Evolutionary conservation across 2,113 vertebrate genomes (phyloP).

Genomic region (Hippolais icterina): DNA sequence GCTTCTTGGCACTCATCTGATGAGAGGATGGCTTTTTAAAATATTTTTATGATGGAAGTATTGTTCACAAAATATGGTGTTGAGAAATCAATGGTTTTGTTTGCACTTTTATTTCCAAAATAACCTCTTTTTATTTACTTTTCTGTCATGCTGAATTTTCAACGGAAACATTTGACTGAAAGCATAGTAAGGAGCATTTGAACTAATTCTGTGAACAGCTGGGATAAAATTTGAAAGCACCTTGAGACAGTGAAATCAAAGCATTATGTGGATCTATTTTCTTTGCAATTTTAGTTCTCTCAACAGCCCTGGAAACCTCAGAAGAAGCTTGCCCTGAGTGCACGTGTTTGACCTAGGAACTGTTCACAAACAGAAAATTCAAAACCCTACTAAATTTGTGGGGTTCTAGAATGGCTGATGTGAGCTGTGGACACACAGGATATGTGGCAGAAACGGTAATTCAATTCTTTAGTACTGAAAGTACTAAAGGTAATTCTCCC

Average conservation of each 20-base stretch:
- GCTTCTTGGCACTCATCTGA: not conserved
- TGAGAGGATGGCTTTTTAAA: not conserved
- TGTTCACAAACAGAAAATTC: not conserved
- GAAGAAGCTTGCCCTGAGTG: not conserved
- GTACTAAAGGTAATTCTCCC: not conserved
- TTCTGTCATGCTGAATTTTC: not conserved
- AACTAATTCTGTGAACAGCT: not conserved
- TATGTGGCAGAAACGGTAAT: fast-evolving
- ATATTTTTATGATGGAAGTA: not conserved
- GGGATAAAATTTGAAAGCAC: not conserved
- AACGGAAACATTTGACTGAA: not conserved
- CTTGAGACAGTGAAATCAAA: not conserved
- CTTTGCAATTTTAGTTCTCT: not conserved
- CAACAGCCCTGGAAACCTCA: not conserved
- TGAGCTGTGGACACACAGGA: not conserved
- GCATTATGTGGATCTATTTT: not conserved
- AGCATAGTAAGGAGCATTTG: not conserved
- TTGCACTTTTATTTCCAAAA: not conserved
- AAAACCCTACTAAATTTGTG: not conserved
- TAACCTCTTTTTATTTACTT: not conserved
- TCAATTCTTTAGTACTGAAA: not conserved
- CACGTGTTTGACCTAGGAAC: not conserved
- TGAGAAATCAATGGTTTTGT: not conserved
- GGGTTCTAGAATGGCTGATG: not conserved
- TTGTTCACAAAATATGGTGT: not conserved